A percentile compares a stretch with the other conserved stretches of the same genome.
These are phyloP conservation scores for Eurystomus glaucurus DNA, from an alignment of 2,797 vertebrate genomes.

Conservation along the genomic window DNA sequence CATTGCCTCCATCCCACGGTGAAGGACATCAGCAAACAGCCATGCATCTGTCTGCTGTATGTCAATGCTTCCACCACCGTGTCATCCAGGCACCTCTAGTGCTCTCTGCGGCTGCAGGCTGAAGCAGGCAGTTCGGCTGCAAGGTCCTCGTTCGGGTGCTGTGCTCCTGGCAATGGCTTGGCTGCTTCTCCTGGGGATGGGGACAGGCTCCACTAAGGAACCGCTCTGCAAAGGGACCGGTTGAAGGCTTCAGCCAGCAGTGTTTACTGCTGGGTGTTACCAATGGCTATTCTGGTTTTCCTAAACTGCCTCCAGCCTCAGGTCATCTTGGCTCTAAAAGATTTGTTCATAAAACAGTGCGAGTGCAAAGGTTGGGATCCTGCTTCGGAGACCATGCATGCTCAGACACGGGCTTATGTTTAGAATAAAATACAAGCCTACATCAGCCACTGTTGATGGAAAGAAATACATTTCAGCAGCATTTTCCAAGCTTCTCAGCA, in stretches of 20 bases:
- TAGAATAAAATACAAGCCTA: background rate
- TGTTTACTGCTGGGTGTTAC: background rate
- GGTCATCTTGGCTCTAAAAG: background rate
- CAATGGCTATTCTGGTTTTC: background rate
- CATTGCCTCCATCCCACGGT: fast-evolving
- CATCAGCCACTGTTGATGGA: background rate
- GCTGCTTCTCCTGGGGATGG: background rate
- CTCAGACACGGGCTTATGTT: background rate
- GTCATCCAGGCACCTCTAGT: background rate
- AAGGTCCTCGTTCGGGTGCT: fast-evolving
- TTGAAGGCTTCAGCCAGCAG: background rate
- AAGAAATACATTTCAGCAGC: slow-evolving; percentile 30
- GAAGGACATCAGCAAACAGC: background rate
- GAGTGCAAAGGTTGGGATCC: fast-evolving
- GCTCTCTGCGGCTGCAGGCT: background rate
- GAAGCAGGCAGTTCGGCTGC: background rate
- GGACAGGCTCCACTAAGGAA: background rate
- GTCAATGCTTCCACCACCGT: fast-evolving
- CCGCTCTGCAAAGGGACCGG: background rate
- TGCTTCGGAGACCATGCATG: background rate
- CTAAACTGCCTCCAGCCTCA: background rate
- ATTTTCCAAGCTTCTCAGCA: slow-evolving; percentile 16
- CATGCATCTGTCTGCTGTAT: fast-evolving
- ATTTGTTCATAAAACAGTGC: background rate
- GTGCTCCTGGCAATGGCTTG: background rate